These are phyloP conservation scores for Volucella inflata DNA, from an alignment of 2,888 invertebrate genomes.

Conservation along the genomic window DNA sequence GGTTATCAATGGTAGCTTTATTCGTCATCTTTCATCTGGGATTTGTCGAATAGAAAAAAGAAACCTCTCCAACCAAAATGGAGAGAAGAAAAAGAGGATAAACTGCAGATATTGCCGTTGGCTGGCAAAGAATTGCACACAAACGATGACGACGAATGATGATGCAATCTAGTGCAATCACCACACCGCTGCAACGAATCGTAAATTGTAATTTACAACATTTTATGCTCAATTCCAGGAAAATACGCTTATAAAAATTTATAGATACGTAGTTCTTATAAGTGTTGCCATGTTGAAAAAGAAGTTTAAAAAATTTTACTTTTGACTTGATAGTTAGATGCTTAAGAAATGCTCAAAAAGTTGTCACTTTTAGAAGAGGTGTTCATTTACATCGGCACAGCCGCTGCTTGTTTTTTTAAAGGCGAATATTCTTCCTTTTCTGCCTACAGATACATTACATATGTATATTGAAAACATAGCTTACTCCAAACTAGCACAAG, in stretches of 20 bases:
- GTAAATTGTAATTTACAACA: conserved; percentile 69
- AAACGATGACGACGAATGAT: conserved; percentile 49
- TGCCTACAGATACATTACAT: no score
- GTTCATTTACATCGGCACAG: no score
- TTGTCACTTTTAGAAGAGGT: no score
- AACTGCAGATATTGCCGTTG: not conserved
- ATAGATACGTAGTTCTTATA: not conserved
- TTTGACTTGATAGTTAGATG: no score
- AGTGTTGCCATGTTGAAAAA: no score
- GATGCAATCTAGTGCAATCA: conserved; percentile 55
- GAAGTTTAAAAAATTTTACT: no score
- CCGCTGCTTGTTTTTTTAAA: no score
- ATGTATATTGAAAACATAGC: no score
- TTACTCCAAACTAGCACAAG: no score
- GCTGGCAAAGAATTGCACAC: not conserved
- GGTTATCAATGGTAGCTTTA: conserved; percentile 62
- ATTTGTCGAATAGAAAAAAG: conserved; percentile 55
- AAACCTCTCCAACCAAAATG: not conserved
- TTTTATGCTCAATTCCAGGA: conserved; percentile 38
- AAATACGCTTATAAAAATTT: not conserved
- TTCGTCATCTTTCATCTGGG: conserved; percentile 60
- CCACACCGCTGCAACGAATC: conserved; percentile 51
- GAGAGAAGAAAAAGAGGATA: not conserved
- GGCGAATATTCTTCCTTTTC: no score
- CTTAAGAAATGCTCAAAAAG: no score